These are phyloP conservation scores for Mormyrus lacerda DNA, from an alignment of 2,113 vertebrate genomes.

Conservation along the genomic window DNA sequence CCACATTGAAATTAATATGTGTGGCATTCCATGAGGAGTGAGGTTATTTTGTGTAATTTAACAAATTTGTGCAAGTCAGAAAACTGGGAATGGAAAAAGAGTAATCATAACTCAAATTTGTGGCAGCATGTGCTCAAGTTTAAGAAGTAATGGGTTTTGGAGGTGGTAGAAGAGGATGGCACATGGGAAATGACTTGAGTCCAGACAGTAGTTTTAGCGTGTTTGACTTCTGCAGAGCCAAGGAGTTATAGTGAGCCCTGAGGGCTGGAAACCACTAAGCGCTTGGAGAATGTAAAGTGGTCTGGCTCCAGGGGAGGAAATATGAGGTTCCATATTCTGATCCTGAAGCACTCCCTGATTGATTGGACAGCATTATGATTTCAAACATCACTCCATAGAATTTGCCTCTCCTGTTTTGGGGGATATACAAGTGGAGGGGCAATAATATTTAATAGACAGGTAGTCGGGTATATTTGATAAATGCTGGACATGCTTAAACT, in stretches of 20 bases:
- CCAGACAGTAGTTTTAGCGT: background rate
- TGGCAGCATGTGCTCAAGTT: background rate
- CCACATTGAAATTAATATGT: background rate
- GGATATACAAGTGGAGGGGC: background rate
- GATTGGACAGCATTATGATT: background rate
- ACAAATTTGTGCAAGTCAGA: background rate
- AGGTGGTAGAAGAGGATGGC: background rate
- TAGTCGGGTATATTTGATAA: background rate
- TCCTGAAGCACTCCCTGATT: background rate
- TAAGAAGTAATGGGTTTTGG: background rate
- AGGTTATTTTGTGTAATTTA: background rate
- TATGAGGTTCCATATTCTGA: background rate
- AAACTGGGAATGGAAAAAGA: background rate
- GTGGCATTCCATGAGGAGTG: background rate
- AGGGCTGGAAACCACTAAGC: background rate
- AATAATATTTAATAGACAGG: background rate
- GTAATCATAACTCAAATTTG: background rate
- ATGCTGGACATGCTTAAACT: background rate
- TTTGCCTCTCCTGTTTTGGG: background rate
- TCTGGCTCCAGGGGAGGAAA: background rate
- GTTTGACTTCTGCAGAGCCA: background rate
- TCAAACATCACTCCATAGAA: background rate
- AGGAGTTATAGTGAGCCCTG: background rate
- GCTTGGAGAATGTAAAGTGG: background rate
- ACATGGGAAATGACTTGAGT: background rate